Conservation (phyloP, 1,140 invertebrate genomes). For the Bilobella aurantiaca region DNA sequence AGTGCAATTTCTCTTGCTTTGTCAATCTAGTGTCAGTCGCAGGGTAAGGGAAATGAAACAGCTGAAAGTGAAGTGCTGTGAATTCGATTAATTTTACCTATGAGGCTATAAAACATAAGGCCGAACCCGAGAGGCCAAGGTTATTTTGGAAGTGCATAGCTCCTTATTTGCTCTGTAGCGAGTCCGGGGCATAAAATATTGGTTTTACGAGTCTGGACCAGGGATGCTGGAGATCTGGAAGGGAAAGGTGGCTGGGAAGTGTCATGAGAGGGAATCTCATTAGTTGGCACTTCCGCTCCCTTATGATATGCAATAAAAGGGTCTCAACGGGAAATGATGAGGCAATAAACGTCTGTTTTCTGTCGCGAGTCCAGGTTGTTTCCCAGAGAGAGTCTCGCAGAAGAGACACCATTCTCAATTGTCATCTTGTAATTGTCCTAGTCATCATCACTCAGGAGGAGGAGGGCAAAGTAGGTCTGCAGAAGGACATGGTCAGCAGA, state of each 20-base stretch:
- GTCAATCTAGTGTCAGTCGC: neutral
- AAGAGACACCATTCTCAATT: neutral
- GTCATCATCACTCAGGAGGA: slow-evolving; percentile 1
- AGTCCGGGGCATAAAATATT: neutral
- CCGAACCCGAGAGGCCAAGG: too few species aligned
- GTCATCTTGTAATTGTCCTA: slow-evolving; percentile 9
- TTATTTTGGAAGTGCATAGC: neutral
- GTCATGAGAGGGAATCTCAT: slow-evolving; percentile 5
- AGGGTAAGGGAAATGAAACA: neutral
- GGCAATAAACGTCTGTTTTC: neutral
- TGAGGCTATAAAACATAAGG: too few species aligned
- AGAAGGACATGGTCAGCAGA: slow-evolving; percentile 7
- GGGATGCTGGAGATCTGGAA: too few species aligned
- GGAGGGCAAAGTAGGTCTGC: neutral
- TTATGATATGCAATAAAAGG: slow-evolving; percentile 9
- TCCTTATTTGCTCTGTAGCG: neutral
- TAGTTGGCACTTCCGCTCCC: slow-evolving; percentile 4
- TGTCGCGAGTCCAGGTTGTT: neutral
- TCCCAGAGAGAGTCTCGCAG: neutral
- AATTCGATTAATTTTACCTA: neutral
- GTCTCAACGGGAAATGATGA: slow-evolving; percentile 1
- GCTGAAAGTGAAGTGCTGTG: neutral
- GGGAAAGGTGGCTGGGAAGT: neutral
- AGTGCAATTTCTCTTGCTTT: neutral
- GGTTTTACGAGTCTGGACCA: neutral